Base-by-base conservation (phyloP, 2,888 invertebrate species). In the Acronicta aceris region DNA sequence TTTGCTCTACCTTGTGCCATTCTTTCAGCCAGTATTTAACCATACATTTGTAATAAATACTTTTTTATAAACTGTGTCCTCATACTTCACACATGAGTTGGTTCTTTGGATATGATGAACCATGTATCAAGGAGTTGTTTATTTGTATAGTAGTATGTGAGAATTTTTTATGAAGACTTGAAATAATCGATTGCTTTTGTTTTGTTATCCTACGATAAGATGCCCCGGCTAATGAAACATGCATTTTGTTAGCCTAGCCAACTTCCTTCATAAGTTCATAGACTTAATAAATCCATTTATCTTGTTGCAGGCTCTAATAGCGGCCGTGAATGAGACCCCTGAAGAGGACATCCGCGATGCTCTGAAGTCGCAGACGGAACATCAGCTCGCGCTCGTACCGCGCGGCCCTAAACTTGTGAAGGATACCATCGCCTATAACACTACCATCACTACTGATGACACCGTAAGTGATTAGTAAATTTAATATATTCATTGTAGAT, bases 391-490 rank as follows among this genome's bases (percentile, higher is more conserved):
- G 76, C 82, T 97, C 81, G 96, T 96, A 66, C 95, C 96, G 45
- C 94, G 95, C 10, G 97, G 97, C 41, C 97, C 97, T 0, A 95
- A 96, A 66, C 92, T 98, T 65, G 95, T 98, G 55, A 96, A 96
- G 83, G 97, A 97, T 82, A 96, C 97, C 38, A 95, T 96, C 71
- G 97, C 97, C 72, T 97, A 96, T 76, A 96, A 96, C 78, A 98
- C 98, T 87, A 97, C 97, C 53, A 96, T 97, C 85, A 98, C 98
- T 88, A 98, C 98, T 69, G 98, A 98, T 95, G 97, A 98, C 83
- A 97, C 96, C 68, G 95, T 96, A 76, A 72, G 27, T 27, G 6
- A 27, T 27, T 5, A 5, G 6, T 27, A 7, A 3, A 27, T 7
- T 1, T 7, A 25, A 2, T 25, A 25, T 4, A 2, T 4, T 2